Conservation (phyloP, 2,113 vertebrate genomes). For the Sturnira hondurensis region DNA sequence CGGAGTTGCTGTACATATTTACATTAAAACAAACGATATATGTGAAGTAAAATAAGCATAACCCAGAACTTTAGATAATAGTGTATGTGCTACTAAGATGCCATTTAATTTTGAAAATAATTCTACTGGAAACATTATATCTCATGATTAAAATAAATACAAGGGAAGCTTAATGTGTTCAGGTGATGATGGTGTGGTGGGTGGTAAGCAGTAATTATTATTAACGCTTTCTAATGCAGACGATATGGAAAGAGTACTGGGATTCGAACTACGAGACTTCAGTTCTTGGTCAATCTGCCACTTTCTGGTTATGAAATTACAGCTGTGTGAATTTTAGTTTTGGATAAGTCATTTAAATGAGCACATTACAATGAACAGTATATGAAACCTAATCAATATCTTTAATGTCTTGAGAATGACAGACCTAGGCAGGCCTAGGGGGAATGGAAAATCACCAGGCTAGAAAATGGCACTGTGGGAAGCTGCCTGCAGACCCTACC, state of each 20-base stretch:
- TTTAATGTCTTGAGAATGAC: background rate
- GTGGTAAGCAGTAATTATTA: background rate
- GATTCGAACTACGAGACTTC: background rate
- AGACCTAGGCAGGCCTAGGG: no score
- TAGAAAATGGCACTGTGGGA: no score
- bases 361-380: background rate
- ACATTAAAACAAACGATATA: background rate
- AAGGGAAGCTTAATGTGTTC: background rate
- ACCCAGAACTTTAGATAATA: background rate
- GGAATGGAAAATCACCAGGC: no score
- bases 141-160: background rate
- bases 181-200: background rate
- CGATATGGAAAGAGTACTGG: background rate
- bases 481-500: no score
- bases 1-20: background rate
- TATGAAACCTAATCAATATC: background rate
- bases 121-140: background rate
- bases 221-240: background rate
- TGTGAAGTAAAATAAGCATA: background rate
- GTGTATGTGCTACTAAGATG: background rate
- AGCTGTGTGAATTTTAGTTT: background rate
- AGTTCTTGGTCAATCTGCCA: background rate
- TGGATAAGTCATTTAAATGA: background rate
- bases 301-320: background rate
- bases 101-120: background rate